Conservation (phyloP, 1,140 invertebrate genomes). For the Argopecten irradians region DNA sequence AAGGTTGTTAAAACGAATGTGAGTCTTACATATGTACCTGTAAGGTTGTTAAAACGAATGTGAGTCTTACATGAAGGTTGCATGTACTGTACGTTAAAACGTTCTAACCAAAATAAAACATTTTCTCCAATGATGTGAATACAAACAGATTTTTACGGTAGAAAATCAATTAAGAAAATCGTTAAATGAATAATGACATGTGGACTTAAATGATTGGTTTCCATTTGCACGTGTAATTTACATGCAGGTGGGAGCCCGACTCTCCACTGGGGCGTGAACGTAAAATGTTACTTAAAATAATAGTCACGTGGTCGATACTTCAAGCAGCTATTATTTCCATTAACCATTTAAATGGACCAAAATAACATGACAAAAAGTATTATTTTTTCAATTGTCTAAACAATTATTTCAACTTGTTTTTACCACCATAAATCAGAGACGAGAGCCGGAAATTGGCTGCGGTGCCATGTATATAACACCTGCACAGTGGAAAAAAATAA, state of each 20-base stretch:
- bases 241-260: not conserved
- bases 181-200: not conserved
- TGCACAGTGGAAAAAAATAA: not conserved
- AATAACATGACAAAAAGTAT: not conserved
- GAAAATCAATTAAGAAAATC: not conserved
- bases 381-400: not conserved
- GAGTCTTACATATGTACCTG: too few relatives aligned
- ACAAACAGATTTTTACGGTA: not conserved
- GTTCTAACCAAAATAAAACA: too few relatives aligned
- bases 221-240: not conserved
- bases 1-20: too few relatives aligned
- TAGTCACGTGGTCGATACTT: not conserved
- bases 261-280: not conserved
- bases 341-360: not conserved
- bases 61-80: too few relatives aligned
- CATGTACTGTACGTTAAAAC: too few relatives aligned
- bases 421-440: not conserved
- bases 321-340: not conserved
- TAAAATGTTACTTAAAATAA: not conserved
- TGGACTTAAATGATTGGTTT: not conserved
- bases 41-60: too few relatives aligned
- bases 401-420: not conserved
- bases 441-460: not conserved
- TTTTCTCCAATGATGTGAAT: not conserved
- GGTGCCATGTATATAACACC: not conserved